phyloP scores from a whole-genome alignment of 2,113 vertebrate species.

The Rhadina sibilatrix region DNA sequence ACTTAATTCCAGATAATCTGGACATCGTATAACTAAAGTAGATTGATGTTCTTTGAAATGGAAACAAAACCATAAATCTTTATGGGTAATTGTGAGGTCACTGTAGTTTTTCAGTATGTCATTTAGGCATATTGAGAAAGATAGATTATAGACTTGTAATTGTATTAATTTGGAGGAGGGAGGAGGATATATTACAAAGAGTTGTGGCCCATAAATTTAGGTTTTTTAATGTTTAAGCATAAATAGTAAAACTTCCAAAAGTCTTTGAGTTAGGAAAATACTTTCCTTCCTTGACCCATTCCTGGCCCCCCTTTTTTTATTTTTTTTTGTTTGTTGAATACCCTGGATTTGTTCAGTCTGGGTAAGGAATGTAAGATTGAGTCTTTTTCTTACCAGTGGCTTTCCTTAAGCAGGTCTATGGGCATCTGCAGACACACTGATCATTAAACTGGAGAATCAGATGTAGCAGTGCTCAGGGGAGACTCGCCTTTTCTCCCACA shows the following conservation, averaged over 20 bases:
- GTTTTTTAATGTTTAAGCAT: not conserved
- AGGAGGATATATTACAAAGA: not conserved
- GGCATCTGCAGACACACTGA: not conserved
- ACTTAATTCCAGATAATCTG: not conserved
- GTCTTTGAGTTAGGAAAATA: not conserved
- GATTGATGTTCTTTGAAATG: not conserved
- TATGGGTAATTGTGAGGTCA: not conserved
- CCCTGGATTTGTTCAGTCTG: fast-evolving
- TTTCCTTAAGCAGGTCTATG: not conserved
- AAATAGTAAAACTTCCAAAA: not conserved
- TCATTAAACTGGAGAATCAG: not conserved
- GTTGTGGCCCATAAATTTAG: not conserved
- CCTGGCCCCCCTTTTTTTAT: not conserved
- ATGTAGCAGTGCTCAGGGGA: not conserved
- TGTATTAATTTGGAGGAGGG: not conserved
- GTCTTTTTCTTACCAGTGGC: not conserved
- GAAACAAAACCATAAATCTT: not conserved
- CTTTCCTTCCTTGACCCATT: not conserved
- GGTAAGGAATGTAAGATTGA: not conserved
- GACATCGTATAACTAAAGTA: not conserved
- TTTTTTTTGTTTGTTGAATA: not conserved
- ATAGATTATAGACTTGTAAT: not conserved
- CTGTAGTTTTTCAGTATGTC: not conserved
- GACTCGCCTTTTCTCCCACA: not conserved
- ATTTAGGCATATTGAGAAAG: not conserved